Base-by-base conservation (phyloP, 2,888 invertebrate genomes). In the Neoaliturus tenellus region DNA sequence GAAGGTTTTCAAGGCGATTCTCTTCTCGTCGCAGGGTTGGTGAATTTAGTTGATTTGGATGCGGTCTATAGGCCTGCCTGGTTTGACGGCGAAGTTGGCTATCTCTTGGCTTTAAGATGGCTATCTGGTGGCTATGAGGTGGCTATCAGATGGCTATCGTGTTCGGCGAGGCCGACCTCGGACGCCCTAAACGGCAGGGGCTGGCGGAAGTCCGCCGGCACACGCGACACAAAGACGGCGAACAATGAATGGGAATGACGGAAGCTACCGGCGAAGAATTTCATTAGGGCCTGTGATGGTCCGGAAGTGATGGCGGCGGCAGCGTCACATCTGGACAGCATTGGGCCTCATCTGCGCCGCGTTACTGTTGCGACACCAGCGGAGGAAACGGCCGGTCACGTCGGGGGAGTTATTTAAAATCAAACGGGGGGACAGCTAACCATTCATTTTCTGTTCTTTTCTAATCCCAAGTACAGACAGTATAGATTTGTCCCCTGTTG, bases 191-290 rank as follows among this genome's bases (percentile, higher is more conserved):
- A 1, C 28, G 17, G 55, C 55, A 20, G 62, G 31, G 62, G 28
- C 31, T 62, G 62, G 10, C 62, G 62, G 62, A 62, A 28, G 62
- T 62, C 62, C 62, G 62, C 62, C 62, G 62, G 62, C 62, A 62
- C 28, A 28, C 31, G 62, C 28, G 62, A 28, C 28, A 28, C 10
- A 23, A 51, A 44, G 14, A 12, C 17, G 17, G 10, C 17, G 14
- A 25, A 55, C 55, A 25, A 55, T 55, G 55, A 75, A 75, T 75
- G 75, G 48, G 51, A 31, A 28, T 78, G 41, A 78, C 78, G 58
- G 81, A 81, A 81, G 81, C 44, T 44, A 81, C 81, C n/a, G 48
- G 33, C 41, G 62, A 81, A 33, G 80, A 80, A 80, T 81, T 62
- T 81, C 81, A 67, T 67, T 67, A 81, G 8, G 4, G 28, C 31